A percentile compares a stretch with the other conserved stretches of the same genome.
phyloP scores from a whole-genome alignment of 2,113 vertebrate species.

The Mesoclemmys tuberculata region DNA sequence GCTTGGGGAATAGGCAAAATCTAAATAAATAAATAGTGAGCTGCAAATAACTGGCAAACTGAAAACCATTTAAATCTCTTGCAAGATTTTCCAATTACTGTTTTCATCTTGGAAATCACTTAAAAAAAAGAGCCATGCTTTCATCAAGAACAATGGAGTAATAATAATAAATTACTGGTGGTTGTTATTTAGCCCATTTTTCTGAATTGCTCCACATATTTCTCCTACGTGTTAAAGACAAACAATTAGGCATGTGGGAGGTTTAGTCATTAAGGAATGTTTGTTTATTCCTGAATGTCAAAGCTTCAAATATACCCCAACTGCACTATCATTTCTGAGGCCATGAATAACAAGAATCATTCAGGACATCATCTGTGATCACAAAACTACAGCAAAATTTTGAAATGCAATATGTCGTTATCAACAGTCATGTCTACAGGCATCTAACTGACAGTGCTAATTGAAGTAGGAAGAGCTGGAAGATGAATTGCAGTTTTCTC shows the following conservation, averaged over 20 bases:
- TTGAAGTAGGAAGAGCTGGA: background rate
- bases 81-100: background rate
- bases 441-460: background rate
- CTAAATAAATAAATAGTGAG: too few relatives aligned
- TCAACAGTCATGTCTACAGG: background rate
- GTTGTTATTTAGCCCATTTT: background rate
- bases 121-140: background rate
- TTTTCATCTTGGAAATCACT: background rate
- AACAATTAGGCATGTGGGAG: background rate
- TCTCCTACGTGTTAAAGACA: background rate
- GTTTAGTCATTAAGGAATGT: background rate
- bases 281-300: background rate
- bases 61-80: background rate
- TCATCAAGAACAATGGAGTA: background rate
- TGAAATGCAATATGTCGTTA: background rate
- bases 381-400: background rate
- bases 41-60: background rate
- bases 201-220: background rate
- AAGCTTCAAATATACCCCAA: background rate
- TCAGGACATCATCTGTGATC: background rate
- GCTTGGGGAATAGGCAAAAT: too few relatives aligned
- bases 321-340: background rate
- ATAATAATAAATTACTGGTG: background rate
- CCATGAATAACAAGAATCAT: background rate
- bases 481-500: background rate